Conservation (phyloP, 2,888 invertebrate genomes). For the Margaritifera margaritifera region DNA sequence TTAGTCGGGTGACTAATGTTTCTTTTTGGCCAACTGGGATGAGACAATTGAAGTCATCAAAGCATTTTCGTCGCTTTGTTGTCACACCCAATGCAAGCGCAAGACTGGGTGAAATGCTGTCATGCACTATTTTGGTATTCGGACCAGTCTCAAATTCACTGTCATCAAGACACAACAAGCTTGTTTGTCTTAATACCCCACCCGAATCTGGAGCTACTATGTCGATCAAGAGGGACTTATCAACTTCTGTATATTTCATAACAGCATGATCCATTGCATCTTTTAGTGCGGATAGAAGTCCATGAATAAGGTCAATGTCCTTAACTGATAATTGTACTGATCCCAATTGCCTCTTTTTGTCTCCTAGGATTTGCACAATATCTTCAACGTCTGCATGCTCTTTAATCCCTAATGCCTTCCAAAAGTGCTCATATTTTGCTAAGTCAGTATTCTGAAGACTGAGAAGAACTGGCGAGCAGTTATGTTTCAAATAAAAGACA, state of each 20-base stretch:
- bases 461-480: too few relatives aligned
- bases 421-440: too few relatives aligned
- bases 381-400: neutral
- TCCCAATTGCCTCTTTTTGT: too few relatives aligned
- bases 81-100: constrained; percentile 46
- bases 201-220: constrained; percentile 43
- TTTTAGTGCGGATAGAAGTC: constrained; percentile 8
- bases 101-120: constrained; percentile 40
- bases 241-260: neutral
- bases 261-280: neutral
- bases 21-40: constrained; percentile 64
- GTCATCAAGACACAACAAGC: constrained; percentile 49
- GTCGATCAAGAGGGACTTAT: constrained; percentile 14
- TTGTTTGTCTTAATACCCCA: constrained; percentile 30
- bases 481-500: too few relatives aligned
- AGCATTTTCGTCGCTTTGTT: constrained; percentile 11
- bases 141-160: constrained; percentile 40
- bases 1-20: constrained; percentile 53
- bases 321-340: neutral
- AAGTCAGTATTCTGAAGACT: too few relatives aligned
- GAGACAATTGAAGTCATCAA: neutral
- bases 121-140: constrained; percentile 25
- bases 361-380: neutral
- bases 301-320: constrained; percentile 1
- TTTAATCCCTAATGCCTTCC: neutral